Evolutionary conservation across 2,888 invertebrate species (phyloP).

Genomic region (Caenorhabditis panamensis): DNA sequence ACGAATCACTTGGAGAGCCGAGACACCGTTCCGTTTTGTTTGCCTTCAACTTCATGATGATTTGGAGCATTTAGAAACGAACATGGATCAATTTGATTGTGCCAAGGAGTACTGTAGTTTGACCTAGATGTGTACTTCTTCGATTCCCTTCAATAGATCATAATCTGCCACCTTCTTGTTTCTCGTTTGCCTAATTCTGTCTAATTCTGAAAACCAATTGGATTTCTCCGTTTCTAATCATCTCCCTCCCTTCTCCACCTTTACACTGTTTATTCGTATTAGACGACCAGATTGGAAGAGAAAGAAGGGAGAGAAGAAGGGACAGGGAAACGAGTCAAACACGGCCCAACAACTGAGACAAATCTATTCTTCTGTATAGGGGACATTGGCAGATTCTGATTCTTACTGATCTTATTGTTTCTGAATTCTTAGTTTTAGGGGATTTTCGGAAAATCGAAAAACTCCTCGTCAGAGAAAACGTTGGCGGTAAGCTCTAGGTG

Average conservation of each 20-base stretch:
- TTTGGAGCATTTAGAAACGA: neutral
- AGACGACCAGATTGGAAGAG: neutral
- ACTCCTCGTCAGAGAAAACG: too few species aligned
- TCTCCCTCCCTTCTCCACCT: neutral
- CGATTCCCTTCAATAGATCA: neutral
- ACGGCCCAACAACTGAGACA: too few species aligned
- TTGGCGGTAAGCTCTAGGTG: neutral
- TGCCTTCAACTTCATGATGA: conserved; percentile 13
- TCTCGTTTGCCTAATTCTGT: neutral
- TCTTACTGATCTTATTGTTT: neutral
- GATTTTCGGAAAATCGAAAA: too few species aligned
- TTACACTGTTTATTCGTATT: conserved; percentile 6
- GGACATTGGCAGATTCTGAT: too few species aligned
- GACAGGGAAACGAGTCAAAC: too few species aligned
- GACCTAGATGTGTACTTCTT: too few species aligned
- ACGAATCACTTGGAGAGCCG: neutral
- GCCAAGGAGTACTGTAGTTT: too few species aligned
- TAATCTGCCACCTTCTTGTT: neutral
- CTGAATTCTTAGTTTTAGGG: neutral
- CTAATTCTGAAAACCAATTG: neutral
- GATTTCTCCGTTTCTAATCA: neutral
- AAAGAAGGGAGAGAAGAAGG: neutral
- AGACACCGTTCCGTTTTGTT: conserved; percentile 25
- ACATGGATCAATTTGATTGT: neutral
- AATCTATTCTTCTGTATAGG: neutral